Conservation (phyloP, 2,797 vertebrate genomes). For the Sarcophilus harrisii region DNA sequence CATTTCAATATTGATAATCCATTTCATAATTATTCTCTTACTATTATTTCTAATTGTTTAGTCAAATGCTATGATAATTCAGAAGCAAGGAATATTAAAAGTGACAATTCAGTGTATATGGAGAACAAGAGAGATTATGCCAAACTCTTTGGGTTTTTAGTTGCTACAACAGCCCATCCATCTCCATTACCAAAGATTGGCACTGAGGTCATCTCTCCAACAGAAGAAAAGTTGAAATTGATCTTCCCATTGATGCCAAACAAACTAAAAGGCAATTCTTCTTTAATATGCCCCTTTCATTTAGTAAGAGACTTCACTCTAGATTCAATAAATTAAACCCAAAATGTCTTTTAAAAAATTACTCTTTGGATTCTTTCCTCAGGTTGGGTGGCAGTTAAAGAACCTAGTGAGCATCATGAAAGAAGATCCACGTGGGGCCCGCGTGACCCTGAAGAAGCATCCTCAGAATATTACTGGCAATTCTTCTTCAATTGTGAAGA, state of each 20-base stretch:
- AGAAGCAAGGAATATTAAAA: conserved; percentile 66
- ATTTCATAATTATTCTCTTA: conserved; percentile 51
- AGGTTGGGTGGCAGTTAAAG: conserved; percentile 95
- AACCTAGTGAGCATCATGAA: conserved; percentile 92
- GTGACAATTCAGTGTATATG: conserved; percentile 62
- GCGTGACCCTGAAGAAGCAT: conserved; percentile 93
- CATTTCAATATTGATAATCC: conserved; percentile 32
- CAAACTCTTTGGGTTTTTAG: background rate
- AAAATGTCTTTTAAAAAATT: conserved; percentile 61
- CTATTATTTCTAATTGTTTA: conserved; percentile 44
- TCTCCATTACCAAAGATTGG: background rate
- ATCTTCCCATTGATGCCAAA: conserved; percentile 52
- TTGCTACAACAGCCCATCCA: conserved; percentile 3
- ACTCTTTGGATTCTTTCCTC: conserved; percentile 59
- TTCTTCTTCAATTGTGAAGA: conserved; percentile 92
- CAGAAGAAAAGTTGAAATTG: conserved; percentile 27
- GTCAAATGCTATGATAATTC: conserved; percentile 46
- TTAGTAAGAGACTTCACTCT: conserved; percentile 47
- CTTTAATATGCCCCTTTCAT: conserved; percentile 12
- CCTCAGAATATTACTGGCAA: conserved; percentile 93
- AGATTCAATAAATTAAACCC: background rate
- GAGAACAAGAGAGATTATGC: conserved; percentile 51
- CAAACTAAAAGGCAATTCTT: background rate
- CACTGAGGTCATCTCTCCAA: conserved; percentile 36
- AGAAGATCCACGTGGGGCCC: conserved; percentile 92